Percentiles rank a stretch among this genome's conserved stretches.
Conservation (phyloP, 2,888 invertebrate species). For the Sarcophaga rosellei region DNA sequence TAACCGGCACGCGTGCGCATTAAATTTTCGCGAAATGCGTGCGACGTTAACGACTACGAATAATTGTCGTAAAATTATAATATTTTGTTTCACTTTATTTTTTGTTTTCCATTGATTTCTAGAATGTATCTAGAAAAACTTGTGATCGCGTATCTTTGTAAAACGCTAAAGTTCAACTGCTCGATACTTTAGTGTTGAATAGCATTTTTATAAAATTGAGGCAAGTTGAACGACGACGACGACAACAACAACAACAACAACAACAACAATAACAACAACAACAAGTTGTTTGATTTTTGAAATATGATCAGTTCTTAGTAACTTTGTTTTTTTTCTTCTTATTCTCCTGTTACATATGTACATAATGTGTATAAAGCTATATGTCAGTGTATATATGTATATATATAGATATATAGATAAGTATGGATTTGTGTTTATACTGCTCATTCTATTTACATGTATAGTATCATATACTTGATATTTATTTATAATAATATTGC, state of each 20-base stretch:
- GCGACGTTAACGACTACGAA: neutral
- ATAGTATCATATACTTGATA: no score
- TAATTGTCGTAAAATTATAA: neutral
- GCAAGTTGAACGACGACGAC: constrained; percentile 22
- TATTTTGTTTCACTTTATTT: neutral
- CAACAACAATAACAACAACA: constrained; percentile 23
- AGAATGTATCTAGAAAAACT: neutral
- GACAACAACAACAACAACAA: constrained; percentile 20
- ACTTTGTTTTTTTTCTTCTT: constrained; percentile 71
- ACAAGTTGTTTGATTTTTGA: constrained; percentile 82
- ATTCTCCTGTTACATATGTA: constrained; percentile 73
- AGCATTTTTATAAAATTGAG: constrained; percentile 66
- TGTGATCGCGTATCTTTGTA: constrained; percentile 54
- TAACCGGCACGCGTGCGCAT: constrained; percentile 42
- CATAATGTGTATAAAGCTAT: neutral
- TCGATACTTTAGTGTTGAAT: constrained; percentile 40
- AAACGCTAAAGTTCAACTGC: constrained; percentile 62
- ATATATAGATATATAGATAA: neutral
- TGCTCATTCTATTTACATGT: no score
- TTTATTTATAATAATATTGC: no score
- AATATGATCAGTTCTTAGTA: constrained; percentile 81
- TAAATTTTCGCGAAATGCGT: constrained; percentile 1
- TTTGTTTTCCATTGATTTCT: neutral
- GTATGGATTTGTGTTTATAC: neutral
- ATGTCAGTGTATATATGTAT: neutral